Base-by-base conservation (phyloP, 2,113 vertebrate genomes). In the Clarias macrocephalus region DNA sequence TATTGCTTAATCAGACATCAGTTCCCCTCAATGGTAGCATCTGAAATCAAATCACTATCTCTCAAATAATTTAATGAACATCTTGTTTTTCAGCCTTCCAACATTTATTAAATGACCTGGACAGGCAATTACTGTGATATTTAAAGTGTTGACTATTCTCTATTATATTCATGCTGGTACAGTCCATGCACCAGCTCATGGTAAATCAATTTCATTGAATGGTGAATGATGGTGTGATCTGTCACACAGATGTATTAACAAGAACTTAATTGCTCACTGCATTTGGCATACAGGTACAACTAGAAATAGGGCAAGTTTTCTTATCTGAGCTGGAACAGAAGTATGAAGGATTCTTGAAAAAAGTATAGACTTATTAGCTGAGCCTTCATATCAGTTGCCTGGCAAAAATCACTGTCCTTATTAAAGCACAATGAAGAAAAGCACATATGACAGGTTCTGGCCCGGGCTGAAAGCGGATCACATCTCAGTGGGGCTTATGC, bases 351-450 rank as follows among this genome's bases (percentile, higher is more conserved):
- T 59, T 63, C 25, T 54, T 54, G 12, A 83, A 57, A 30, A 52
- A 62, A 65, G 59, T 3, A 23, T 33, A 15, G 62, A 16, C 30
- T 70, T 52, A 48, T 21, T 37, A 37, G 28, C 2, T 13, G 90
- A 91, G 91, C 90, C 91, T 92, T 62, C 5, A 5, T 62, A 94
- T 94, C 86, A 92, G 94, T 94, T 90, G 90, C 90, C 86, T 60
- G 75, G 89, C 92, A 93, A 94, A 93, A 54, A 93, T 93, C 93
- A 92, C 92, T 92, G 90, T 88, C 85, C 88, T 91, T 93, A 93
- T 92, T 90, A 92, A 92, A 91, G 91, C 90, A 28, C 79, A 28
- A 19, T 84, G 91, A 90, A 84, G 89, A 86, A 90, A 87, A 87
- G 82, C 54, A 90, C 54, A 23, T 84, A 88, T 92, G 92, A 90